These are phyloP conservation scores for Osmoderma eremita DNA, from an alignment of 2,888 invertebrate species.

Conservation along the genomic window DNA sequence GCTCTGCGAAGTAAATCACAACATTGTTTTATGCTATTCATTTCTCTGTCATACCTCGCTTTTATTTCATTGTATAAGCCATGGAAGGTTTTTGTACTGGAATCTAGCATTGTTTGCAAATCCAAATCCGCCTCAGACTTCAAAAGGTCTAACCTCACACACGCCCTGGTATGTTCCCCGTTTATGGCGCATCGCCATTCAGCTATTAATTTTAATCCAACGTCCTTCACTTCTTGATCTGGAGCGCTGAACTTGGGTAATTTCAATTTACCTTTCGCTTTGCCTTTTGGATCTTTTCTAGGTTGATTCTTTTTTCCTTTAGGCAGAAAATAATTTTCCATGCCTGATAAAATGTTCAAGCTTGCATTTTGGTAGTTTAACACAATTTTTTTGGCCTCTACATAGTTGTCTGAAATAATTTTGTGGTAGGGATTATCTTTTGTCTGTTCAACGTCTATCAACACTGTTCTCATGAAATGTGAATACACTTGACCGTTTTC, in stretches of 20 bases:
- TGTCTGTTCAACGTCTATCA: conserved; percentile 22
- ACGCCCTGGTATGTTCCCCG: conserved; percentile 68
- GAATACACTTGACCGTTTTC: conserved; percentile 20
- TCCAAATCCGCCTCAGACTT: conserved; percentile 63
- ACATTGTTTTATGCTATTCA: conserved; percentile 60
- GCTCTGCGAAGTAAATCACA: conserved; percentile 58
- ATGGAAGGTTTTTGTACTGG: conserved; percentile 66
- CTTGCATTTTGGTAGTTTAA: conserved; percentile 49
- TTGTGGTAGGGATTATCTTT: conserved; percentile 45
- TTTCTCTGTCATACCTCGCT: conserved; percentile 60
- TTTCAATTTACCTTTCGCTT: conserved; percentile 27
- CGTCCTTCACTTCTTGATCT: conserved; percentile 51
- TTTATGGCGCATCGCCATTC: conserved; percentile 70
- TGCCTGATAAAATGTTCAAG: conserved; percentile 23
- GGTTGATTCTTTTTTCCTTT: conserved; percentile 34
- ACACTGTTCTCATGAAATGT: conserved; percentile 11
- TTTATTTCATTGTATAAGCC: conserved; percentile 65
- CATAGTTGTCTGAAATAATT: conserved; percentile 33
- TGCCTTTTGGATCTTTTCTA: conserved; percentile 27
- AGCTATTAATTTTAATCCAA: conserved; percentile 63
- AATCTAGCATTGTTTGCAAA: conserved; percentile 64
- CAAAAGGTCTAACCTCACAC: conserved; percentile 65
- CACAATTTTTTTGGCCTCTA: conserved; percentile 61
- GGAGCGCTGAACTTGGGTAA: conserved; percentile 47
- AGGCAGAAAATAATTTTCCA: conserved; percentile 36